Percentiles rank a stretch among this genome's conserved stretches.
These are phyloP conservation scores for Oncorhynchus keta DNA, from an alignment of 2,113 vertebrate species.

Conservation along the genomic window DNA sequence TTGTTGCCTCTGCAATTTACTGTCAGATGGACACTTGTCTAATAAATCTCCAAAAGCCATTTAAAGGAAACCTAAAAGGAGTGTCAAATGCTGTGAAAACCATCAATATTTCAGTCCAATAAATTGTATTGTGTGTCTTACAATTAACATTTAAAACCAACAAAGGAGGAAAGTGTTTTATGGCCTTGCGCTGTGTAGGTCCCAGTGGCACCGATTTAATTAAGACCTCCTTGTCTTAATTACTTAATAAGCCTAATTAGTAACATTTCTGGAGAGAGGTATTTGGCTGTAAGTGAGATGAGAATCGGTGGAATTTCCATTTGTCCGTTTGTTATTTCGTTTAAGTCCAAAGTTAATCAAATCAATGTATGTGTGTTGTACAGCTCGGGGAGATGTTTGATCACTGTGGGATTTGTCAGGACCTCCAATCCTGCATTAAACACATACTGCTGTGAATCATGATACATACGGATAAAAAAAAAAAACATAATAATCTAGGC, in stretches of 20 bases:
- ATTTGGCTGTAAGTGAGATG: constrained; percentile 66
- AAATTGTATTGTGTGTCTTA: constrained; percentile 36
- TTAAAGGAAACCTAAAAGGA: constrained; percentile 7
- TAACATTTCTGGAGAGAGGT: constrained; percentile 60
- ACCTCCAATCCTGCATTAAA: constrained; percentile 25
- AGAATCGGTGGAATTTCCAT: constrained; percentile 57
- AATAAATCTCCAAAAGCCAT: constrained; percentile 40
- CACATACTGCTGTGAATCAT: constrained; percentile 30
- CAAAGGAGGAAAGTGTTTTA: constrained; percentile 57
- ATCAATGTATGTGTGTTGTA: constrained; percentile 49
- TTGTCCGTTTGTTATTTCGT: constrained; percentile 66
- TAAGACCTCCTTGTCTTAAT: constrained; percentile 75
- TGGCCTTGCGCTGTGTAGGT: constrained; percentile 46
- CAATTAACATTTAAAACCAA: constrained; percentile 39
- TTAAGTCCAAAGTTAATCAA: constrained; percentile 70
- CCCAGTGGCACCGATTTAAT: constrained; percentile 73
- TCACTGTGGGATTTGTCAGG: constrained; percentile 61
- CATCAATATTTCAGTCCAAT: constrained; percentile 22
- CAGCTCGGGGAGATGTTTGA: constrained; percentile 44
- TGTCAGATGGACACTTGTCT: constrained; percentile 36
- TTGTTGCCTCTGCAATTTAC: constrained; percentile 57
- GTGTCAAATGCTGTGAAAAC: not conserved
- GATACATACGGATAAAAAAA: constrained; percentile 49
- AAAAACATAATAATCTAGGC: constrained; percentile 24
- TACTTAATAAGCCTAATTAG: constrained; percentile 78